Percentiles rank a stretch among this genome's conserved stretches.
Conservation (phyloP, 2,113 vertebrate species). For the Condylura cristata region DNA sequence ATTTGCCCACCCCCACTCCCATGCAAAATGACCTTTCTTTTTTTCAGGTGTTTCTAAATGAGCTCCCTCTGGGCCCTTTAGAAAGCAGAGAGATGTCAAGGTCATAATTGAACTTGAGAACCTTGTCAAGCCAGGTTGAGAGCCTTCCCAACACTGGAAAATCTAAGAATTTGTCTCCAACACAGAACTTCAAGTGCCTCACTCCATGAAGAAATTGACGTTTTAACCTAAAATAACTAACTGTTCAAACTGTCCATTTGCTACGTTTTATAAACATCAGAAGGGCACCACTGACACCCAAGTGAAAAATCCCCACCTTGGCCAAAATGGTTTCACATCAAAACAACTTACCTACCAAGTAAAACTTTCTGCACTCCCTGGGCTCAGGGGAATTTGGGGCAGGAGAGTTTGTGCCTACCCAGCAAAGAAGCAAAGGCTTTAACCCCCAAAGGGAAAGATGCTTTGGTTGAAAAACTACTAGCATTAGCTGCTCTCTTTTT, state of each 20-base stretch:
- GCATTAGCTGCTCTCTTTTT: not conserved
- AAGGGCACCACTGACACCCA: constrained; percentile 71
- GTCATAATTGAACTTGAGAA: constrained; percentile 60
- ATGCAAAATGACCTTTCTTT: constrained; percentile 14
- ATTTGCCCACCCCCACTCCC: not conserved
- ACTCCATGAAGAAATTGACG: constrained; percentile 4
- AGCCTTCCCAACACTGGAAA: constrained; percentile 43
- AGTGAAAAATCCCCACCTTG: constrained; percentile 68
- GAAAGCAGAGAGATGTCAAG: not conserved
- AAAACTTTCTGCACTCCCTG: constrained; percentile 68
- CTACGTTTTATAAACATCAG: constrained; percentile 73
- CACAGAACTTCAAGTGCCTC: not conserved
- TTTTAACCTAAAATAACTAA: constrained; percentile 61
- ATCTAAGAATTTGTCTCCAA: constrained; percentile 42
- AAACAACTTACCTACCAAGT: constrained; percentile 77
- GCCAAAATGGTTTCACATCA: constrained; percentile 76
- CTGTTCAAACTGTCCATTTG: constrained; percentile 58
- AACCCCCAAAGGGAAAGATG: constrained; percentile 15
- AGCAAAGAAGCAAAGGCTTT: constrained; percentile 12
- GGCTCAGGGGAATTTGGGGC: constrained; percentile 45
- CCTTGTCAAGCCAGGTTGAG: constrained; percentile 38
- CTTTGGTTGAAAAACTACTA: not conserved
- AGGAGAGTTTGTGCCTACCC: not conserved
- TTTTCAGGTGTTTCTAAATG: constrained; percentile 24
- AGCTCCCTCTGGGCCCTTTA: not conserved